A percentile compares a stretch with the other conserved stretches of the same genome.
phyloP scores from a whole-genome alignment of 2,888 invertebrate species.

The Bembecia ichneumoniformis region DNA sequence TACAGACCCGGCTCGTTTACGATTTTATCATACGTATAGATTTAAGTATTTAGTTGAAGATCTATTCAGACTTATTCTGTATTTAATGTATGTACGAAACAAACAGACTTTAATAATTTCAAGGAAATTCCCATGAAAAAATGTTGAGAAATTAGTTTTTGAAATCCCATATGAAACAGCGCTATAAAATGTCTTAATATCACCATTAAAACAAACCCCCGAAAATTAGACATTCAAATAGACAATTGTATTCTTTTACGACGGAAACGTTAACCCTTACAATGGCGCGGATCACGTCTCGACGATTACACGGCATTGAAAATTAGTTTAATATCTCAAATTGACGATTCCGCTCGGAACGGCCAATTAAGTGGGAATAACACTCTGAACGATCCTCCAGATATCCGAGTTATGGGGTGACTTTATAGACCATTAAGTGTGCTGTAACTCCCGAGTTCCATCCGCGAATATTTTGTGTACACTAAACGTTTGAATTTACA shows the following conservation, averaged over 20 bases:
- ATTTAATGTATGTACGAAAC: no score
- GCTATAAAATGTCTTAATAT: no score
- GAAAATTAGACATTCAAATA: not conserved
- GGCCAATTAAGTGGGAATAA: conserved; percentile 69
- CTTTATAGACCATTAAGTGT: conserved; percentile 62
- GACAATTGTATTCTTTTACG: conserved; percentile 11
- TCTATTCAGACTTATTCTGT: no score
- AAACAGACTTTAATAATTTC: no score
- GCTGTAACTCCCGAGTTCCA: conserved; percentile 33
- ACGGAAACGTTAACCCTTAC: conserved; percentile 28
- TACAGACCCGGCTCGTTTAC: no score
- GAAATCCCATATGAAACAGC: no score
- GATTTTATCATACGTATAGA: no score
- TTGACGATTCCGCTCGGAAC: conserved; percentile 69
- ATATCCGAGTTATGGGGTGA: conserved; percentile 69
- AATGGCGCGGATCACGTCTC: conserved; percentile 39
- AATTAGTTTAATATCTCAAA: conserved; percentile 72
- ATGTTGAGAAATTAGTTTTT: no score
- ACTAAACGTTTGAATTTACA: conserved; percentile 33
- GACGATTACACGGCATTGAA: conserved; percentile 65
- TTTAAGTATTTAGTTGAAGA: no score
- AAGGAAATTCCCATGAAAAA: no score
- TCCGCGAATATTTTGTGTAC: conserved; percentile 27
- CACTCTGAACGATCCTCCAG: conserved; percentile 58
- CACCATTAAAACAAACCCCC: not conserved